Evolutionary conservation across 2,888 invertebrate genomes (phyloP), one percentile per base, ranked within the genome.

Genomic region (Ceramica pisi): DNA sequence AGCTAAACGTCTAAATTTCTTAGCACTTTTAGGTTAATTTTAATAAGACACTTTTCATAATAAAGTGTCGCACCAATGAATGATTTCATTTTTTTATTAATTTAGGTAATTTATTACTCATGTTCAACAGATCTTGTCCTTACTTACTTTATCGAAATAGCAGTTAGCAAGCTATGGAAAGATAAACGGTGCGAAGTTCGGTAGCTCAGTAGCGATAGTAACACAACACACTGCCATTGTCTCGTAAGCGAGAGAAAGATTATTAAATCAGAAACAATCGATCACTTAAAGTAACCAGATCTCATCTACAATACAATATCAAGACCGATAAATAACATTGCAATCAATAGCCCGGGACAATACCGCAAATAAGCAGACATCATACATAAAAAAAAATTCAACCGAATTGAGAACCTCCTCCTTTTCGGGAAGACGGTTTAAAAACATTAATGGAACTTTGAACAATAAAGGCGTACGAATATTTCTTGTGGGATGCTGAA

Each of bases 231-330:
- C 38, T 51, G 16, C 66, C 31, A 75, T 75, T 80, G 75, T 81
- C 56, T 71, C 19, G 19, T 59, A 61, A 69, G 57, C 57, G 65
- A 77, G 75, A 46, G 67, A 82, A 75, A 82, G 69, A 75, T 67
- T 38, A 55, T n/a, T n/a, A 64, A 48, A 68, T 68, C n/a, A 71
- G 62, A 66, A 55, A 83, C 78, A 82, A 82, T 80, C 67, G 69
- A 48, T 69, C 51, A 71, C 73, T 80, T 80, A 82, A 83, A 80
- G 67, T 66, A 67, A 71, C 62, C 51, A 51, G 75, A 82, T 78
- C 80, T 80, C 80, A 67, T 71, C 53, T 35, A 35, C 65, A 75
- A 65, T 63, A 71, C 77, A 72, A 72, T 64, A 77, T 72, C 64
- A 67, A 75, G 56, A 68, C 44, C 65, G 50, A 72, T 72, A 55